Percentiles rank a stretch among this genome's conserved stretches.
Conservation (phyloP, 2,797 vertebrate species). For the Anguilla obscura region DNA sequence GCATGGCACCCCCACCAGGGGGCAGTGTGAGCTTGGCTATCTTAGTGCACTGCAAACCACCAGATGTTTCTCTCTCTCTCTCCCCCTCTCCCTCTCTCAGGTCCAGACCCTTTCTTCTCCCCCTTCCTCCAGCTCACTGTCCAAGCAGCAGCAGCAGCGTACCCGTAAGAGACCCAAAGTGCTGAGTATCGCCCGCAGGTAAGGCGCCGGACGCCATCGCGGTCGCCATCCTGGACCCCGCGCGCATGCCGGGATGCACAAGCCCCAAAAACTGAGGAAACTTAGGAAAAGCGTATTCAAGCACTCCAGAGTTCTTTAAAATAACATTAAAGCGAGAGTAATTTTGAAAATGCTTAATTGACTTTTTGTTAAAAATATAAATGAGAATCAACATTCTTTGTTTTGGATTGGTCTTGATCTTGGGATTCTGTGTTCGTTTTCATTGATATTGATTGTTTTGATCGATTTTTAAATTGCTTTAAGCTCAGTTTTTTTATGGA, state of each 20-base stretch:
- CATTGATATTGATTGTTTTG: too few species aligned
- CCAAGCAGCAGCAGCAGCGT: conserved; percentile 78
- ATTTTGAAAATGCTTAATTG: too few species aligned
- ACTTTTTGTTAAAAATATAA: too few species aligned
- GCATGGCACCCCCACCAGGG: conserved; percentile 38
- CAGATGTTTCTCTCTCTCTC: neutral
- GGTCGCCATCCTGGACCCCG: too few species aligned
- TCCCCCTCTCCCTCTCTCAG: conserved; percentile 58
- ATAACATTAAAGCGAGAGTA: too few species aligned
- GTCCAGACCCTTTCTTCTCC: conserved; percentile 83
- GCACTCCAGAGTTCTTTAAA: too few species aligned
- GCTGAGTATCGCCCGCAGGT: conserved; percentile 91
- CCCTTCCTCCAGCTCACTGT: conserved; percentile 70
- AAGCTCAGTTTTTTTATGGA: neutral
- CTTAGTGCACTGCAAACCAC: neutral
- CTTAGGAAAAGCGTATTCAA: too few species aligned
- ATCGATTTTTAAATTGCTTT: too few species aligned
- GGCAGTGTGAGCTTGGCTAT: conserved; percentile 31
- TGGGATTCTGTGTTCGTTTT: too few species aligned
- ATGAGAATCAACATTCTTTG: too few species aligned
- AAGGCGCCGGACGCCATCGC: conserved; percentile 26
- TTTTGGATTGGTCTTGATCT: too few species aligned
- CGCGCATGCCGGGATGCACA: neutral
- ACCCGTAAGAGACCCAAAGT: conserved; percentile 87
- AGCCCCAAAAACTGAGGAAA: too few species aligned